Evolutionary conservation across 2,797 vertebrate genomes (phyloP), one percentile per base, ranked within the genome.

Genomic region (Molossus molossus): DNA sequence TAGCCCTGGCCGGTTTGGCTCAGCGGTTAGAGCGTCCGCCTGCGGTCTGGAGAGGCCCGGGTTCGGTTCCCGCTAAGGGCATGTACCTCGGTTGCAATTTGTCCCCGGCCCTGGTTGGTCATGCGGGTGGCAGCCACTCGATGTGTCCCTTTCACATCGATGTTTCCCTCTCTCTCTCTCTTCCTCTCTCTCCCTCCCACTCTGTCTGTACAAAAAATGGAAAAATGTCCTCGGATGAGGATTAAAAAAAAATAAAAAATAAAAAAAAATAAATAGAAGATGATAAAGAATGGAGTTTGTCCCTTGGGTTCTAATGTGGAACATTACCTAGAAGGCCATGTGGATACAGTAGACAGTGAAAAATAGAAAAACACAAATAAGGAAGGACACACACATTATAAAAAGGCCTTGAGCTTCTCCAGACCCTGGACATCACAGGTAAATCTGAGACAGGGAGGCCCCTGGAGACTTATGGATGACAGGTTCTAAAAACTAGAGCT

Each of bases 201-300:
- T 33, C 33, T 33, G 33, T 33, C 33, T 33, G 33, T 33, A 33
- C 33, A 33, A 33, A 33, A 33, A 33, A 33, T 33, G 33, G 33
- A 33, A 33, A 33, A 33, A 33, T 33, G 33, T 33, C 33, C 33
- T 33, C 33, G 33, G 33, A 33, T 33, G 33, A 33, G 33, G 33
- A 33, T 33, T 33, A 33, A 33, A 33, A 33, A 33, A 33, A 33
- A 33, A 33, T 33, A 33, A 33, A 33, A 2, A 33, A 33, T 2
- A 33, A 33, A 33, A 33, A 2, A 33, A 33, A 33, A 33, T 76
- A 45, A 45, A 88, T n/a, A 58, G 48, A 75, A 92, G 29, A 67
- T 82, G 69, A 87, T 76, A 73, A 85, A 79, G 25, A 88, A 85
- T 67, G 23, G n/a, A 69, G 7, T 77, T 79, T 95, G 93, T 15